Percentiles rank a stretch among this genome's conserved stretches.
phyloP scores from a whole-genome alignment of 2,797 vertebrate genomes.

The Oreonectes daqikongensis region DNA sequence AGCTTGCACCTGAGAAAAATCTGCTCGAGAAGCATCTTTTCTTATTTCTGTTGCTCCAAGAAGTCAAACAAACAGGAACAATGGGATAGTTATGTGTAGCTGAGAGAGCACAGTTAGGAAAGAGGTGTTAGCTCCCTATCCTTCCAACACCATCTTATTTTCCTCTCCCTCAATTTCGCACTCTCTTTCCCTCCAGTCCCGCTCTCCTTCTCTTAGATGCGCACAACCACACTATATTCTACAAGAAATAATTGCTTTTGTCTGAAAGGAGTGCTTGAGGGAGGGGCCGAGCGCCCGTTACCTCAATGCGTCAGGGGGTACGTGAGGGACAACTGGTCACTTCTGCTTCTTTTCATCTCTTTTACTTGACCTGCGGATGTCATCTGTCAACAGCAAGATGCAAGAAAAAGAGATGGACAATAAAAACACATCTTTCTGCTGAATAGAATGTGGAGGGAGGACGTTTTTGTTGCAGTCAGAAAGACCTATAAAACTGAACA shows the following conservation, averaged over 20 bases:
- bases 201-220: slow-evolving; percentile 73
- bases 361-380: slow-evolving; percentile 73
- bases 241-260: slow-evolving; percentile 98
- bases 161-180: slow-evolving; percentile 77
- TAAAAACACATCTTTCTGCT: slow-evolving; percentile 69
- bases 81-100: slow-evolving; percentile 50
- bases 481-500: background rate
- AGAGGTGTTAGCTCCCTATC: slow-evolving; percentile 69
- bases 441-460: slow-evolving; percentile 19
- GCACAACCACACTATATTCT: slow-evolving; percentile 84
- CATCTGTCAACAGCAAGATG: slow-evolving; percentile 78
- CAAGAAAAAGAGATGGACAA: slow-evolving; percentile 71
- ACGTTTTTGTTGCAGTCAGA: background rate
- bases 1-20: background rate
- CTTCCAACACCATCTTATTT: slow-evolving; percentile 76
- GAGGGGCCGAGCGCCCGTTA: slow-evolving; percentile 76
- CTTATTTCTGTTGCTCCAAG: slow-evolving; percentile 25
- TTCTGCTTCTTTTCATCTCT: slow-evolving; percentile 64
- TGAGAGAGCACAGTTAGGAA: slow-evolving; percentile 60
- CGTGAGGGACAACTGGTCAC: slow-evolving; percentile 82
- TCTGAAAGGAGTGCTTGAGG: slow-evolving; percentile 83
- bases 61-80: slow-evolving; percentile 18
- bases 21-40: slow-evolving; percentile 26
- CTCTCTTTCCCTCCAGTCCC: slow-evolving; percentile 71
- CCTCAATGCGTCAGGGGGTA: slow-evolving; percentile 76